Base-by-base conservation (phyloP, 1,140 invertebrate genomes). In the Palaemon carinicauda region DNA sequence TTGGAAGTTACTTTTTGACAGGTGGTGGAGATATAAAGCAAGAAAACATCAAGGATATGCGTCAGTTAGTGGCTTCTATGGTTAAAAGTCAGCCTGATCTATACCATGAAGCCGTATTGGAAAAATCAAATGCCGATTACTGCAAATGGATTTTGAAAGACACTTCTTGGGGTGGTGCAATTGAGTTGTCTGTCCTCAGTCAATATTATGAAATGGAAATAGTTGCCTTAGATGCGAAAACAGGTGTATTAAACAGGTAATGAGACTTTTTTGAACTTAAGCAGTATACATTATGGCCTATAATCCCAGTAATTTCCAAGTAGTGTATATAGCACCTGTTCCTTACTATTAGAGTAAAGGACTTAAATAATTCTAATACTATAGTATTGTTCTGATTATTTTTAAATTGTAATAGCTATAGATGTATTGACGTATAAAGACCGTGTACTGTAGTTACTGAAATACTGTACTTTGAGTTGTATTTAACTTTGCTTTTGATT, bases 161-260 rank as follows among this genome's bases (percentile, higher is more conserved):
- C 33, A 88, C 89, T 31, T 91, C 97, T 0, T 99, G 98, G 98
- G 98, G 98, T 87, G 98, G 98, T 89, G 97, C 96, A 65, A 99
- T 99, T 89, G 98, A 99, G 93, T 92, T 97, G 4, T 92, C 97
- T 3, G 96, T 99, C 84, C 92, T 99, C n/a, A 95, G 96, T 4
- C 94, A 95, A 90, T 95, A 96, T 92, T 98, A 96, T 92, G 95
- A 95, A 54, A 92, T 98, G 87, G 97, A 99, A 93, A 98, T 99
- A 92, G 97, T 95, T 89, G 97, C 98, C 10, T 95, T 98, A 4
- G 96, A 99, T 91, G 97, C 96, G 54, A 94, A 97, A 87, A 96
- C 96, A 92, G 95, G 94, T 41, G 95, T 96, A 84, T 96, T 98
- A 51, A 97, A 98, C 91, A 89, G 88, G 88, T 89, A 74, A 21